Evolutionary conservation across 2,888 invertebrate genomes (phyloP).

Genomic region (Mystacides longicornis): DNA sequence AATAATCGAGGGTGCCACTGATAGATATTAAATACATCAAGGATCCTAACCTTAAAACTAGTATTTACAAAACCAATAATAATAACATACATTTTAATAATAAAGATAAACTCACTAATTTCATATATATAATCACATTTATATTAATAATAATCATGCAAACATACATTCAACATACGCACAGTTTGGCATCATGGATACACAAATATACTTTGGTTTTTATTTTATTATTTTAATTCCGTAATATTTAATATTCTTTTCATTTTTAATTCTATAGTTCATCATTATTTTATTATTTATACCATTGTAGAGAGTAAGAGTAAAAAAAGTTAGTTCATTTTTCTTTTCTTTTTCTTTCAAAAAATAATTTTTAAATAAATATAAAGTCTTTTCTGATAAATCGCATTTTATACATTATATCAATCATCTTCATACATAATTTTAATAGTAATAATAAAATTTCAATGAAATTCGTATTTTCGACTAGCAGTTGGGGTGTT

Average conservation of each 20-base stretch:
- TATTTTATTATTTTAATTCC: conserved; percentile 29
- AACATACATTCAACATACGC: conserved; percentile 24
- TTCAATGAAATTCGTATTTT: conserved; percentile 16
- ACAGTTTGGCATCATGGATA: conserved; percentile 51
- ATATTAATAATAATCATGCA: conserved; percentile 22
- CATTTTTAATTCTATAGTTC: not conserved
- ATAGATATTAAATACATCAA: not conserved
- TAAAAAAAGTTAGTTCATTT: conserved; percentile 43
- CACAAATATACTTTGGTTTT: conserved; percentile 59
- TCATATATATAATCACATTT: conserved; percentile 22
- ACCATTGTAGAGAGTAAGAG: conserved; percentile 22
- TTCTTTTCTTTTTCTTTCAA: conserved; percentile 36
- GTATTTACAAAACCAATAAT: not conserved
- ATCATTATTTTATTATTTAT: too few species aligned
- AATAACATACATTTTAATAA: not conserved
- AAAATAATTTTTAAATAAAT: conserved; percentile 29
- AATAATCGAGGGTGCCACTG: not conserved
- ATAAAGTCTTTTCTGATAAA: conserved; percentile 27
- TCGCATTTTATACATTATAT: conserved; percentile 18
- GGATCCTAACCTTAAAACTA: too few species aligned
- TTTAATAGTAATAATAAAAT: not conserved
- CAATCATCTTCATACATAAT: conserved; percentile 21
- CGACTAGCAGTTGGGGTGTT: conserved; percentile 27
- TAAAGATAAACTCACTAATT: conserved; percentile 2
- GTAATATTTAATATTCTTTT: not conserved